Conservation (phyloP, 2,888 invertebrate species). For the Drosophila mimetica region DNA sequence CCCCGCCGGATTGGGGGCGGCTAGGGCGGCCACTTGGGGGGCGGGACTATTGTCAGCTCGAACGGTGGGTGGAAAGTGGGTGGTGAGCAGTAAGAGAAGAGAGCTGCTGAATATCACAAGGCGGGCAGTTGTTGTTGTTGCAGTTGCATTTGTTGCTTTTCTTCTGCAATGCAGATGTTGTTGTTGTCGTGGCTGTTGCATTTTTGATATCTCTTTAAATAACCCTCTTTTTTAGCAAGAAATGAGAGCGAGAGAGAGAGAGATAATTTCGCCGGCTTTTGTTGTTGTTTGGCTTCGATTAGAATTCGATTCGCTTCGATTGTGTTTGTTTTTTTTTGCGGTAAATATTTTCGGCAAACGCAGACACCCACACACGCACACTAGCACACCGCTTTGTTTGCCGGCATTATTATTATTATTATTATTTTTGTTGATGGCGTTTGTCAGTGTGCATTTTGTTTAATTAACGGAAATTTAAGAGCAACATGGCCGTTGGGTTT, state of each 20-base stretch:
- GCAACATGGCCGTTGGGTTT: constrained; percentile 14
- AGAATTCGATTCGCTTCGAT: constrained; percentile 27
- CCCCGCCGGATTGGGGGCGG: constrained; percentile 60
- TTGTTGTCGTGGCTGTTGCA: constrained; percentile 20
- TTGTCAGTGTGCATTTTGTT: constrained; percentile 60
- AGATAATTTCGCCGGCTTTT: constrained; percentile 31
- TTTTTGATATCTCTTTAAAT: constrained; percentile 10
- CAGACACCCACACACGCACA: constrained; percentile 42
- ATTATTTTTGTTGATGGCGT: constrained; percentile 26
- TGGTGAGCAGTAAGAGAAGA: constrained; percentile 47
- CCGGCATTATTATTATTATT: constrained; percentile 40
- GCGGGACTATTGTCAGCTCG: constrained; percentile 9
- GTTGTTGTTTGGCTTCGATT: constrained; percentile 25
- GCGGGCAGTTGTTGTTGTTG: constrained; percentile 31
- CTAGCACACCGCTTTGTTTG: constrained; percentile 61
- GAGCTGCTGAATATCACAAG: constrained; percentile 65
- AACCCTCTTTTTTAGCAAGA: constrained; percentile 1
- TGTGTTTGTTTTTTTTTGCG: constrained; percentile 29
- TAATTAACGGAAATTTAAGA: constrained; percentile 21
- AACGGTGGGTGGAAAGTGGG: constrained; percentile 21
- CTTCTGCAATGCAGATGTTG: constrained; percentile 47
- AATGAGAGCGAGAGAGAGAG: neutral
- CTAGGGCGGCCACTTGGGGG: constrained; percentile 58
- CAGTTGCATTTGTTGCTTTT: constrained; percentile 33
- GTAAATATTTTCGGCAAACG: constrained; percentile 37